A percentile compares a stretch with the other conserved stretches of the same genome.
Evolutionary conservation across 1,140 invertebrate genomes (phyloP).

Genomic region (Bombus superbus): DNA sequence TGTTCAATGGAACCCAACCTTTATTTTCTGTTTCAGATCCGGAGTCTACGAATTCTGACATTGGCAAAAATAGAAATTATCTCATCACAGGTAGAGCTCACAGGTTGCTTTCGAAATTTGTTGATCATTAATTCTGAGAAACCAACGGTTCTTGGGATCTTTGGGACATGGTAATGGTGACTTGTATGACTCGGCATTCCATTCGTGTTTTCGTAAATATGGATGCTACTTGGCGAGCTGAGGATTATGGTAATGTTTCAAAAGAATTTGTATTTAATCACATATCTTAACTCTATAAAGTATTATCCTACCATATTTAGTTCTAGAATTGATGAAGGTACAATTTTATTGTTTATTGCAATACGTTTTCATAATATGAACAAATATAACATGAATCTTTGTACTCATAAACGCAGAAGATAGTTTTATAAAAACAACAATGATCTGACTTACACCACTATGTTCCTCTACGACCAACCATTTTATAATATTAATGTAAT

Average conservation of each 20-base stretch:
- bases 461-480: not conserved
- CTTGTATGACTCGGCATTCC: not conserved
- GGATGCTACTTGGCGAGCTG: not conserved
- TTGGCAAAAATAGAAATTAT: slow-evolving; percentile 27
- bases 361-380: not conserved
- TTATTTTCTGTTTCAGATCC: no score
- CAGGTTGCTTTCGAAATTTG: not conserved
- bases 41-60: not conserved
- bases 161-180: not conserved
- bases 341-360: no score
- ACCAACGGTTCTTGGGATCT: not conserved
- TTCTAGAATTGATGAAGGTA: no score
- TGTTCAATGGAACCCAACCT: not conserved
- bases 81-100: slow-evolving; percentile 5
- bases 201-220: slow-evolving; percentile 16
- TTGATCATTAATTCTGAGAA: not conserved
- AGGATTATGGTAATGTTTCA: no score
- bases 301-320: no score
- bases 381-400: no score
- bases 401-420: no score
- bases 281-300: no score
- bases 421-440: no score
- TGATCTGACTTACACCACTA: not conserved
- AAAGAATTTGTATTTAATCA: no score
- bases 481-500: not conserved